A percentile compares a stretch with the other conserved stretches of the same genome.
Conservation (phyloP, 2,113 vertebrate genomes). For the Psilopsiagon aymara region DNA sequence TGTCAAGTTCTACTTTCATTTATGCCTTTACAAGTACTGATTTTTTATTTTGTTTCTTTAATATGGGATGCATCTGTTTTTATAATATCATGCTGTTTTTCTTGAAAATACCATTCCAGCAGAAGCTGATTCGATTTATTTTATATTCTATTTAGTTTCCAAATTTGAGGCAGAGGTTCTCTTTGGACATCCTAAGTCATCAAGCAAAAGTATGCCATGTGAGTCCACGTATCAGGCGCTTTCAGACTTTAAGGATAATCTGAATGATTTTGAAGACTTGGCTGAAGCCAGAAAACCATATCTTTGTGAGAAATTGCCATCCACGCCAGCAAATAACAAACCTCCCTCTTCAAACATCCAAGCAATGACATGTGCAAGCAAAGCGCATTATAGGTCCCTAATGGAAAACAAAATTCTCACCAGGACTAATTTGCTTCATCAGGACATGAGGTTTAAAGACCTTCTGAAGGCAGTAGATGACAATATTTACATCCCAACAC, state of each 20-base stretch:
- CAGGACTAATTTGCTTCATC: not conserved
- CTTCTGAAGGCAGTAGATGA: slow-evolving; percentile 60
- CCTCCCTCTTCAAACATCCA: slow-evolving; percentile 44
- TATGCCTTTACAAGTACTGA: not conserved
- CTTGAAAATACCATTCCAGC: not conserved
- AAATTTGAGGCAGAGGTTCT: slow-evolving; percentile 74
- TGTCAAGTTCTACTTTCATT: not conserved
- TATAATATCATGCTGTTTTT: not conserved
- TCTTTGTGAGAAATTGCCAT: slow-evolving; percentile 58
- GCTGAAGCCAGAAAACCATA: not conserved
- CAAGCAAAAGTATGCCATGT: not conserved
- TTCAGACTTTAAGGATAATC: slow-evolving; percentile 62
- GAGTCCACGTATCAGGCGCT: slow-evolving; percentile 68
- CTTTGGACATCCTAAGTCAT: slow-evolving; percentile 70
- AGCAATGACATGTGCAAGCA: slow-evolving; percentile 65
- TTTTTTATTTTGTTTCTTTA: not conserved
- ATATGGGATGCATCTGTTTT: not conserved
- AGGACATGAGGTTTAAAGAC: slow-evolving; percentile 61
- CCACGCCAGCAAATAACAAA: slow-evolving; percentile 38
- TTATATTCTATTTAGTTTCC: slow-evolving; percentile 70
- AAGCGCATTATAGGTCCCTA: slow-evolving; percentile 51
- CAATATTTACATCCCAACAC: slow-evolving; percentile 35
- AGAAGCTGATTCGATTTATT: not conserved
- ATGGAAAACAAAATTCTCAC: slow-evolving; percentile 55
- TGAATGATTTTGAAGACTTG: slow-evolving; percentile 61